phyloP scores from a whole-genome alignment of 2,113 vertebrate species.

The Takifugu bimaculatus region DNA sequence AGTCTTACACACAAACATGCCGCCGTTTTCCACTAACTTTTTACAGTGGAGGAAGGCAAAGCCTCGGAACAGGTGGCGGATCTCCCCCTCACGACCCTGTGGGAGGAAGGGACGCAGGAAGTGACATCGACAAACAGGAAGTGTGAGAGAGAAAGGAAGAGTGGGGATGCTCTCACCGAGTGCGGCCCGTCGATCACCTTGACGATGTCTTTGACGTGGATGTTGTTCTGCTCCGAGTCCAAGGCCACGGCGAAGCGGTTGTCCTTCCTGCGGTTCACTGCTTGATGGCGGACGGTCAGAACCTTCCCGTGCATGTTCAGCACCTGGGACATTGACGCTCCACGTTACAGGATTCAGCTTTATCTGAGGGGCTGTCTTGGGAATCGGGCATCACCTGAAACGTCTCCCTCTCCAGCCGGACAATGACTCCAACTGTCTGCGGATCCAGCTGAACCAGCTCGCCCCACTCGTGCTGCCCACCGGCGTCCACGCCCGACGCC shows the following conservation, averaged over 20 bases:
- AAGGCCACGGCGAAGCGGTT: conserved; percentile 91
- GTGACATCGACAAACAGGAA: not conserved
- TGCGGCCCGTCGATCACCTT: conserved; percentile 96
- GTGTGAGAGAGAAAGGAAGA: not conserved
- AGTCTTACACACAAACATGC: conserved; percentile 95
- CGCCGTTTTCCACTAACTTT: conserved; percentile 93
- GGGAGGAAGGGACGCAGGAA: not conserved
- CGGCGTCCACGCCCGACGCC: conserved; percentile 88
- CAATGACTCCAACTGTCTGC: conserved; percentile 89
- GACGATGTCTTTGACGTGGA: conserved; percentile 93
- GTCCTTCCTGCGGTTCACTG: conserved; percentile 90
- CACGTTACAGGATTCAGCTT: not conserved
- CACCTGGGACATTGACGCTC: conserved; percentile 69
- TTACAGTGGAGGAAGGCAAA: conserved; percentile 96
- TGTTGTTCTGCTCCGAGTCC: conserved; percentile 96
- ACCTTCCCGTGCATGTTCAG: conserved; percentile 95
- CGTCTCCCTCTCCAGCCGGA: conserved; percentile 89
- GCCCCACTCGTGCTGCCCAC: conserved; percentile 95
- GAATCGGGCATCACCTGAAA: conserved; percentile 80
- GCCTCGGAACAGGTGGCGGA: conserved; percentile 86
- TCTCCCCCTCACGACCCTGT: conserved; percentile 91
- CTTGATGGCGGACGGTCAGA: conserved; percentile 89
- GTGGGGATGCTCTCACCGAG: conserved; percentile 73
- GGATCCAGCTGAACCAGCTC: conserved; percentile 93
- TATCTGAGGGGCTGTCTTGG: too few relatives aligned